phyloP scores from a whole-genome alignment of 2,113 vertebrate species.

The Hyla sarda region DNA sequence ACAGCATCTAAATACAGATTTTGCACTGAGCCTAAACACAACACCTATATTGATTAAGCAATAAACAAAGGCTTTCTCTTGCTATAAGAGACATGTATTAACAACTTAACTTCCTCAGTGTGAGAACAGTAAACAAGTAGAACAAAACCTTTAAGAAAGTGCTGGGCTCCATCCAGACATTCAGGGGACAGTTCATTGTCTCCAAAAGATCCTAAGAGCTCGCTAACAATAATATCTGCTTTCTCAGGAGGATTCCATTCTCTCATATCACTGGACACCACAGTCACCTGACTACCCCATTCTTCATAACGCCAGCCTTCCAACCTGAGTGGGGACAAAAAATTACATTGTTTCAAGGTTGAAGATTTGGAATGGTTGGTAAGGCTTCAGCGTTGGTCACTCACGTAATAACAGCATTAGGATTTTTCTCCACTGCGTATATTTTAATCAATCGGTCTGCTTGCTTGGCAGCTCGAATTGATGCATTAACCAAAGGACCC shows the following conservation, averaged over 20 bases:
- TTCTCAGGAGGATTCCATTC: slow-evolving; percentile 89
- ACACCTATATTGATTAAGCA: background rate
- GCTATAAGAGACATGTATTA: background rate
- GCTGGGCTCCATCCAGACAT: slow-evolving; percentile 90
- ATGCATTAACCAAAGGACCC: slow-evolving; percentile 89
- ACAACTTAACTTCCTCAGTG: background rate
- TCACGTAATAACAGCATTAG: slow-evolving; percentile 91
- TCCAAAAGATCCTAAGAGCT: slow-evolving; percentile 90
- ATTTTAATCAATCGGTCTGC: slow-evolving; percentile 83
- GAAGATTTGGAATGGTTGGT: background rate
- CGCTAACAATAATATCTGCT: slow-evolving; percentile 91
- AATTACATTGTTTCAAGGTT: background rate
- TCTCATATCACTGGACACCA: slow-evolving; percentile 90
- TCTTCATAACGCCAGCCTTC: slow-evolving; percentile 94
- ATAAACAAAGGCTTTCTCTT: background rate
- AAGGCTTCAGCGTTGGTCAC: slow-evolving; percentile 57
- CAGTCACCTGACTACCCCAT: slow-evolving; percentile 91
- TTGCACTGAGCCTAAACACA: background rate
- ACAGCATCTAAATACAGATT: background rate
- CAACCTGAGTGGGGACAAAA: slow-evolving; percentile 70
- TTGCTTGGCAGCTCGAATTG: slow-evolving; percentile 84
- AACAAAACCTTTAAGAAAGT: slow-evolving; percentile 86
- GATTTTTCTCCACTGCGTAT: slow-evolving; percentile 92
- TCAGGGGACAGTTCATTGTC: slow-evolving; percentile 93
- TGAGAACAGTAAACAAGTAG: background rate